Evolutionary conservation across 2,113 vertebrate genomes (phyloP), one percentile per base, ranked within the genome.

Genomic region (Grammomys surdaster): DNA sequence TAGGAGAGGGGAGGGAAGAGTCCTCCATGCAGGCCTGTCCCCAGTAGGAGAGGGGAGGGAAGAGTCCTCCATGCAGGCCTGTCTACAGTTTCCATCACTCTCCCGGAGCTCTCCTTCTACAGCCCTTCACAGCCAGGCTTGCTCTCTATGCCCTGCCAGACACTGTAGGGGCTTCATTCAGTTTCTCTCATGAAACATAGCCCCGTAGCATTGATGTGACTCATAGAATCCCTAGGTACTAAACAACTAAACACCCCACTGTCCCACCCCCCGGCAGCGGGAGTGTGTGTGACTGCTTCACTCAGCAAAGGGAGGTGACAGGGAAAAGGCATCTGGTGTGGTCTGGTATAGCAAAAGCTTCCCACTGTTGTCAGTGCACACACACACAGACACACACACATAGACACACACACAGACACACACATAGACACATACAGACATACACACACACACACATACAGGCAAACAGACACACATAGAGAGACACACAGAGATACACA

Each of bases 101-200:
- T 91, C 89, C 88, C 31, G 6, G 7, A 40, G 58, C n/a, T 31
- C 69, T 17, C 51, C 48, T 48, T 17, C 22, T 54, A 20, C 43
- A 58, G 60, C 17, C 28, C 56, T 36, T 31, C 12, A 2, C 1
- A n/a, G 90, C 60, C 90, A 87, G 90, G 36, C 86, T 70, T 95
- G 70, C 81, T 54, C 22, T 46, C 58, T 8, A 9, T 6, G n/a
- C 16, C n/a, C 51, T 76, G 89, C 82, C 95, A 69, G 92, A 96
- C 92, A 90, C 95, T 28, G 70, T 93, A 51, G 67, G 54, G 88
- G 60, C 92, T 95, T 73, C 28, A 40, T 95, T 73, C 28, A 40
- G 56, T 91, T 90, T 96, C 95, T 84, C 54, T 93, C 10, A 16
- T 67, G 75, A 96, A 97, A 81, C 0, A 4, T 94, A 91, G 93